phyloP scores from a whole-genome alignment of 2,888 invertebrate species.

The Dastarcus helophoroides region DNA sequence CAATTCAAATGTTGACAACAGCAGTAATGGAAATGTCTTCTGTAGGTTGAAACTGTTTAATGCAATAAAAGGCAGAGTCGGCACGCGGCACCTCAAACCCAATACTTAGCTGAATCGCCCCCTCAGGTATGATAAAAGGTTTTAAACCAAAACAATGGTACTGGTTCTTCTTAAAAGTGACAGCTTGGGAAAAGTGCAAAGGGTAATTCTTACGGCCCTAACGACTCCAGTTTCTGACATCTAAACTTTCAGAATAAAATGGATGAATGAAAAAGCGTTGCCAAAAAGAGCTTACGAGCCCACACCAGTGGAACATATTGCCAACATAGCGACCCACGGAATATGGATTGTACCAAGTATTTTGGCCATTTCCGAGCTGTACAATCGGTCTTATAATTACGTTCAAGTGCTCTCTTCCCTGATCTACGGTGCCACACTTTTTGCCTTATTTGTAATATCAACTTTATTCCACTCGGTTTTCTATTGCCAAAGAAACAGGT shows the following conservation, averaged over 20 bases:
- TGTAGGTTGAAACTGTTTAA: no score
- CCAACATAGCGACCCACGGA: conserved; percentile 86
- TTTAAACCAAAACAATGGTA: no score
- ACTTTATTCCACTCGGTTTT: conserved; percentile 85
- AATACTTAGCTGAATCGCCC: no score
- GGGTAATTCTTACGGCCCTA: no score
- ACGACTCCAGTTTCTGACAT: no score
- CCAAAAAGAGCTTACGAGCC: conserved; percentile 75
- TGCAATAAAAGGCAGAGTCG: no score
- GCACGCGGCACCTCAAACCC: no score
- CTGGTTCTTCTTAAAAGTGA: no score
- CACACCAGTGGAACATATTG: conserved; percentile 79
- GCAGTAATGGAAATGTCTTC: no score
- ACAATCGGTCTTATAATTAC: conserved; percentile 59
- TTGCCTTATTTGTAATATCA: conserved; percentile 77
- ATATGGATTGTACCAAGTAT: conserved; percentile 80
- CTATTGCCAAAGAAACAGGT: conserved; percentile 54
- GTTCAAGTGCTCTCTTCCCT: conserved; percentile 71
- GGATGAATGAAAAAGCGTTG: conserved; percentile 69
- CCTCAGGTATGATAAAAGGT: no score
- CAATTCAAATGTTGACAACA: no score
- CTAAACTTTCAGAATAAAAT: conserved; percentile 43
- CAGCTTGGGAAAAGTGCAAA: no score
- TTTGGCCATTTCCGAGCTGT: conserved; percentile 62
- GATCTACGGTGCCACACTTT: conserved; percentile 76